phyloP scores from a whole-genome alignment of 2,113 vertebrate species.

The Callocephalon fimbriatum region DNA sequence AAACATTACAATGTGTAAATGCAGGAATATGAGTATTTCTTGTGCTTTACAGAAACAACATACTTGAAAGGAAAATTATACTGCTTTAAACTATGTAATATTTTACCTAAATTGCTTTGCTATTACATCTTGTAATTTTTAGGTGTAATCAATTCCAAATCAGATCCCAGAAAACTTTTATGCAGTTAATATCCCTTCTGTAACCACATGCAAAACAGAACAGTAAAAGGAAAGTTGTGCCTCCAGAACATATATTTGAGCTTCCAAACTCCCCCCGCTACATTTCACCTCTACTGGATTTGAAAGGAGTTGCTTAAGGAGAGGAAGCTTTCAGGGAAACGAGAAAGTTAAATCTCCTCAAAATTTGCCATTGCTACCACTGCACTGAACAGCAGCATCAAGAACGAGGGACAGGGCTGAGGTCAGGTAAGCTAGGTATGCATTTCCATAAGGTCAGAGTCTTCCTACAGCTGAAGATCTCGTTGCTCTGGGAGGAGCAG shows the following conservation, averaged over 20 bases:
- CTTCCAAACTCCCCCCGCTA: neutral
- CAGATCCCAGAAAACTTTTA: neutral
- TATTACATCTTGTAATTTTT: neutral
- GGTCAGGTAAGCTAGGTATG: neutral
- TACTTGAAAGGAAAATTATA: neutral
- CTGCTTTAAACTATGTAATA: neutral
- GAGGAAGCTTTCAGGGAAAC: neutral
- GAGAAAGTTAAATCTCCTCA: neutral
- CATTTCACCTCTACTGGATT: neutral
- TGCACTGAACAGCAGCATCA: neutral
- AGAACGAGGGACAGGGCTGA: fast-evolving
- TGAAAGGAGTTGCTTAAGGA: neutral
- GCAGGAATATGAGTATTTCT: neutral
- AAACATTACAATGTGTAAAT: neutral
- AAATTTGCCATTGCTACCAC: fast-evolving
- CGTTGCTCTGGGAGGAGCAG: neutral
- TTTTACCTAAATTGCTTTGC: neutral
- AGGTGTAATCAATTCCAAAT: neutral
- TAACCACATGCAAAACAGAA: neutral
- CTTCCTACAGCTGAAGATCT: neutral
- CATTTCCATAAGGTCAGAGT: neutral
- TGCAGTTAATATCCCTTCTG: neutral
- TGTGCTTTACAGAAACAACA: neutral
- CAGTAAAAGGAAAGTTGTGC: neutral
- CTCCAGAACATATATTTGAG: neutral